These are phyloP conservation scores for Ichneumoninae sp. DNA, from an alignment of 2,888 invertebrate species.

Conservation along the genomic window DNA sequence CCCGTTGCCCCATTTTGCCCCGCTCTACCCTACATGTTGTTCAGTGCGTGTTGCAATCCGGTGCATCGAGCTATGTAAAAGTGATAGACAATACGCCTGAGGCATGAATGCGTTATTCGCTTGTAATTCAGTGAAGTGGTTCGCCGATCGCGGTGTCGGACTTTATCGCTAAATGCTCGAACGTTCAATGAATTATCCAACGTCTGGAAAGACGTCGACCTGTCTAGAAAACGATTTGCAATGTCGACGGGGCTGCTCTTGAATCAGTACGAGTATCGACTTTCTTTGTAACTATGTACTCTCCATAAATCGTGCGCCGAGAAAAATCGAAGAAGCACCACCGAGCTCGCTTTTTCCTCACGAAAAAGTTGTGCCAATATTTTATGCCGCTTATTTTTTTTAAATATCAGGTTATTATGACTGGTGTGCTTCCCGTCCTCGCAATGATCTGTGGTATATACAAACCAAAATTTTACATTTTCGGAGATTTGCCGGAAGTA, in stretches of 20 bases:
- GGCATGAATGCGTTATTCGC: not conserved
- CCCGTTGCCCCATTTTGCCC: too few relatives aligned
- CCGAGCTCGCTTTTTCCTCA: not conserved
- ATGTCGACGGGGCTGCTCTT: not conserved
- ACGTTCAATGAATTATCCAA: conserved; percentile 57
- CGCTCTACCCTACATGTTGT: not conserved
- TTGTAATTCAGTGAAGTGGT: conserved; percentile 40
- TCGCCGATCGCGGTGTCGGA: conserved; percentile 11
- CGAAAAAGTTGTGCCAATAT: not conserved
- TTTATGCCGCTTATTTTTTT: not conserved
- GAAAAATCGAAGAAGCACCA: not conserved
- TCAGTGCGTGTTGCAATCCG: not conserved
- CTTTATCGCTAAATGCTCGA: conserved; percentile 61
- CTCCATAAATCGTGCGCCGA: not conserved
- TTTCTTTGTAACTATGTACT: conserved; percentile 30
- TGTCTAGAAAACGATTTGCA: conserved; percentile 34
- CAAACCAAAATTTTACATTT: not conserved
- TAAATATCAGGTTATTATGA: too few relatives aligned
- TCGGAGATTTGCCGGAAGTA: not conserved
- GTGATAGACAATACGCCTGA: conserved; percentile 3
- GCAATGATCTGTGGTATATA: not conserved
- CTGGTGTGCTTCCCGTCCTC: too few relatives aligned
- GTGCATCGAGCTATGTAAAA: not conserved
- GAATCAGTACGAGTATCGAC: conserved; percentile 34
- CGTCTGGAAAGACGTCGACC: conserved; percentile 17